Evolutionary conservation across 2,113 vertebrate species (phyloP).

Genomic region (Cyanocitta stelleri): DNA sequence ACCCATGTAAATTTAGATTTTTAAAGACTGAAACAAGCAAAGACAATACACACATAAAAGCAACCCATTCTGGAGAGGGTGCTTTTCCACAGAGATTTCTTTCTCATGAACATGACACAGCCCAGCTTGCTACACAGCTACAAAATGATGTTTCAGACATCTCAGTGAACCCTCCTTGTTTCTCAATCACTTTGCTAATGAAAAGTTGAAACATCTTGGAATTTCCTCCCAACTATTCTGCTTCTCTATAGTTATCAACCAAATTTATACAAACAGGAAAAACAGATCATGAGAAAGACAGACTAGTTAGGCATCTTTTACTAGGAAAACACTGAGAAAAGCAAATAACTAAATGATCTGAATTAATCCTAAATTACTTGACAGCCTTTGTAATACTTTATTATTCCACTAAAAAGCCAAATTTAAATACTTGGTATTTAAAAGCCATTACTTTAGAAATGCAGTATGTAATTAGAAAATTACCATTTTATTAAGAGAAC

Average conservation of each 20-base stretch:
- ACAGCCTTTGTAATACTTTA: background rate
- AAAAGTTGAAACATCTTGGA: background rate
- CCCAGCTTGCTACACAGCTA: background rate
- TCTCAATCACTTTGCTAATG: background rate
- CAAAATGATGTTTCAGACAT: background rate
- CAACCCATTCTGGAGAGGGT: background rate
- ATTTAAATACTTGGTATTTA: background rate
- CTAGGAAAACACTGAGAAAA: background rate
- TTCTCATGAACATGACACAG: background rate
- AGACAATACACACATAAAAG: background rate
- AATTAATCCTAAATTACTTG: background rate
- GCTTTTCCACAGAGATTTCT: background rate
- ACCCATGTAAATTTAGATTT: background rate
- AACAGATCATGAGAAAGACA: background rate
- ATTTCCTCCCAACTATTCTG: background rate
- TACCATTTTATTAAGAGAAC: slow-evolving; percentile 23
- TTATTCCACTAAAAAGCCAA: background rate
- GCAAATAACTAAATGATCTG: background rate
- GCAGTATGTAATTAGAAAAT: background rate
- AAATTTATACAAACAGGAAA: background rate
- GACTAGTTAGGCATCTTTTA: background rate
- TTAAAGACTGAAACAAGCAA: background rate
- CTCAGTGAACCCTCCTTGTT: background rate
- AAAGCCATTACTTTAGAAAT: slow-evolving; percentile 5
- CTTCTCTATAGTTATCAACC: background rate